A percentile compares a stretch with the other conserved stretches of the same genome.
These are phyloP conservation scores for Drosophila mimetica DNA, from an alignment of 2,888 invertebrate genomes.

Conservation along the genomic window DNA sequence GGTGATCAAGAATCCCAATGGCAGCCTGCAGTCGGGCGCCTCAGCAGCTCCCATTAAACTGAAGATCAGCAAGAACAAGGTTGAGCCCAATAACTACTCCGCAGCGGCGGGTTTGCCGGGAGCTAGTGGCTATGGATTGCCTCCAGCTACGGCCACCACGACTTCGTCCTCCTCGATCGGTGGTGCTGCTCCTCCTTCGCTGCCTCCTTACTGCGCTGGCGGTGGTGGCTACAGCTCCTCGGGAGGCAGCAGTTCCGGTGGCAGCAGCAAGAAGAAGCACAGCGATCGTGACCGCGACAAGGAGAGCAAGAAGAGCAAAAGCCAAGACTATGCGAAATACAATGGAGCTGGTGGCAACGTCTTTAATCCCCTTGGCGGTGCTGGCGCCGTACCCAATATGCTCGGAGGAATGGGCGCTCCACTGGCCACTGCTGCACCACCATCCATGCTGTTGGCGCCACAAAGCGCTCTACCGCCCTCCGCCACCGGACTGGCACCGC, in stretches of 20 bases:
- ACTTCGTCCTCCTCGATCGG: slow-evolving; percentile 2
- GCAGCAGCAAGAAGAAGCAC: slow-evolving; percentile 81
- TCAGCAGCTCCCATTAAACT: slow-evolving; percentile 87
- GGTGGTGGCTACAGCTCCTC: slow-evolving; percentile 39
- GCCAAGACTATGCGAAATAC: slow-evolving; percentile 79
- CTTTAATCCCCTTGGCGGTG: slow-evolving; percentile 66
- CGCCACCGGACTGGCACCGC: slow-evolving; percentile 33
- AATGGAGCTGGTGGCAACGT: slow-evolving; percentile 66
- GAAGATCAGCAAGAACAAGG: slow-evolving; percentile 91
- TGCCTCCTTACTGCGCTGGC: slow-evolving; percentile 30
- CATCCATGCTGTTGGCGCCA: slow-evolving; percentile 35
- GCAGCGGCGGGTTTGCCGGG: slow-evolving; percentile 40
- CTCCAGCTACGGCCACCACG: slow-evolving; percentile 24
- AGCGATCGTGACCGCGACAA: slow-evolving; percentile 83
- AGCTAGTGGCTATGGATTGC: slow-evolving; percentile 41
- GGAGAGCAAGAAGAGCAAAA: slow-evolving; percentile 81
- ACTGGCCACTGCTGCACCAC: slow-evolving; percentile 13
- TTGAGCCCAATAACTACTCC: slow-evolving; percentile 85
- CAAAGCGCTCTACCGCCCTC: not conserved
- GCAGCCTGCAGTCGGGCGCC: slow-evolving; percentile 51
- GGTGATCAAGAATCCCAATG: slow-evolving; percentile 88
- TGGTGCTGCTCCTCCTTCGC: not conserved
- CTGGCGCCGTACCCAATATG: slow-evolving; percentile 64
- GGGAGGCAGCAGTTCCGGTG: slow-evolving; percentile 31
- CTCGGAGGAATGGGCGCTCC: slow-evolving; percentile 20